Percentiles rank a stretch among this genome's conserved stretches.
Conservation (phyloP, 2,888 invertebrate species). For the Lepidocyrtinus sp. region DNA sequence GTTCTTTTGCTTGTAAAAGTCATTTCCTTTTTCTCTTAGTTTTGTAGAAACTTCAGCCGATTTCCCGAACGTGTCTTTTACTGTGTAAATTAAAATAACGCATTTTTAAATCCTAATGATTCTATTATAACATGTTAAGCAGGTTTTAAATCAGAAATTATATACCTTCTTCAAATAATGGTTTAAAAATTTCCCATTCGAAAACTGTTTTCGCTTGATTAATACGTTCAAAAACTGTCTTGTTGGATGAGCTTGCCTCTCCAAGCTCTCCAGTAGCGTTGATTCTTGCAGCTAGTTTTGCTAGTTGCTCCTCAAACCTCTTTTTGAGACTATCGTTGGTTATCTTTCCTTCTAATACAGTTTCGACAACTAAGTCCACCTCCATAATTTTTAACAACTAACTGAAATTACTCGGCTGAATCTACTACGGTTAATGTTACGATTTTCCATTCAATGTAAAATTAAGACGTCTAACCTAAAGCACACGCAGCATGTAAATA, state of each 20-base stretch:
- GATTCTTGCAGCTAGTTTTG: background rate
- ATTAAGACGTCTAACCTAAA: too few relatives aligned
- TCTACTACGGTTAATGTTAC: too few relatives aligned
- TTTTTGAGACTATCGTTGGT: background rate
- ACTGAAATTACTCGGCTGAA: background rate
- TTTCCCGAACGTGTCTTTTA: conserved; percentile 20
- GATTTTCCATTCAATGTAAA: too few relatives aligned
- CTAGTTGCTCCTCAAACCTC: conserved; percentile 10
- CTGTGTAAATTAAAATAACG: too few relatives aligned
- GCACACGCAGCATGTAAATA: too few relatives aligned
- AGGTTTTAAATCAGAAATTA: background rate
- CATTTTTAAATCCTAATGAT: too few relatives aligned
- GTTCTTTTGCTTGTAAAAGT: conserved; percentile 59
- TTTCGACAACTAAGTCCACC: background rate
- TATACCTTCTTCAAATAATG: background rate
- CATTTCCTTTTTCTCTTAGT: conserved; percentile 58
- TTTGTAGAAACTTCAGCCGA: conserved; percentile 15
- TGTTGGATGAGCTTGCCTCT: background rate
- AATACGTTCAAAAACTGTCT: conserved; percentile 23
- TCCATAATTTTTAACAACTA: background rate
- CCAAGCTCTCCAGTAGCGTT: too few relatives aligned
- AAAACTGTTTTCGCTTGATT: conserved; percentile 7
- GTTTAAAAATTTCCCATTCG: background rate
- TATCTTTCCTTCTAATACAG: background rate
- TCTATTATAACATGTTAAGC: background rate